A percentile compares a stretch with the other conserved stretches of the same genome.
These are phyloP conservation scores for Cottus gobio DNA, from an alignment of 2,113 vertebrate genomes.

Conservation along the genomic window DNA sequence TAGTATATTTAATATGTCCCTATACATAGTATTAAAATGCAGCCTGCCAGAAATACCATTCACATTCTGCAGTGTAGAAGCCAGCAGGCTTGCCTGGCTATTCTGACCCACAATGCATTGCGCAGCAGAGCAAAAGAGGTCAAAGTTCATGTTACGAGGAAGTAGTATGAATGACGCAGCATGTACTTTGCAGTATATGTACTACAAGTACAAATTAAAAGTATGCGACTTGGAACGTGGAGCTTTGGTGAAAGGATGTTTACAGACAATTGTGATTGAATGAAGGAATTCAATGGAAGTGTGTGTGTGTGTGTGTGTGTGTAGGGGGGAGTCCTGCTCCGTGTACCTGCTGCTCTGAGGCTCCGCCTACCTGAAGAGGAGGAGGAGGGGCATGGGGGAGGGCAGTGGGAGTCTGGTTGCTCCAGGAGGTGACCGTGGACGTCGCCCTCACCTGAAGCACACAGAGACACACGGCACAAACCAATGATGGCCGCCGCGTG, in stretches of 20 bases:
- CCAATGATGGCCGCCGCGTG: slow-evolving; percentile 49
- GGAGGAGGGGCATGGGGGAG: slow-evolving; percentile 92
- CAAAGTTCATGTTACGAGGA: neutral
- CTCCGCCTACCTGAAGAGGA: slow-evolving; percentile 89
- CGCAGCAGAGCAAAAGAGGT: neutral
- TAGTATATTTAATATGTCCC: neutral
- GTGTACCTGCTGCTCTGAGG: slow-evolving; percentile 93
- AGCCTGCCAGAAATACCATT: too few relatives aligned
- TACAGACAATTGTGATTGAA: too few relatives aligned
- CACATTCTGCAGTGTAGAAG: neutral
- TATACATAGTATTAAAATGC: neutral
- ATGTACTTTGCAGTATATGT: too few relatives aligned
- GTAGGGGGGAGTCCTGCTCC: too few relatives aligned
- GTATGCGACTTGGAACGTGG: too few relatives aligned
- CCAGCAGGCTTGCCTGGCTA: neutral
- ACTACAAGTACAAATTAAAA: neutral
- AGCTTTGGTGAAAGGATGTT: too few relatives aligned
- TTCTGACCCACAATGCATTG: neutral
- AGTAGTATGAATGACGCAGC: neutral
- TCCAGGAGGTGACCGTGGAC: slow-evolving; percentile 99
- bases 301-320: neutral
- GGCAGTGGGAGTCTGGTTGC: slow-evolving; percentile 99
- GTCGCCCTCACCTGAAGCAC: slow-evolving; percentile 97
- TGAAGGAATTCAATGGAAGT: too few relatives aligned
- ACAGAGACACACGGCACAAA: slow-evolving; percentile 88